Conservation (phyloP, 2,888 invertebrate genomes). For the Noctua fimbriata region DNA sequence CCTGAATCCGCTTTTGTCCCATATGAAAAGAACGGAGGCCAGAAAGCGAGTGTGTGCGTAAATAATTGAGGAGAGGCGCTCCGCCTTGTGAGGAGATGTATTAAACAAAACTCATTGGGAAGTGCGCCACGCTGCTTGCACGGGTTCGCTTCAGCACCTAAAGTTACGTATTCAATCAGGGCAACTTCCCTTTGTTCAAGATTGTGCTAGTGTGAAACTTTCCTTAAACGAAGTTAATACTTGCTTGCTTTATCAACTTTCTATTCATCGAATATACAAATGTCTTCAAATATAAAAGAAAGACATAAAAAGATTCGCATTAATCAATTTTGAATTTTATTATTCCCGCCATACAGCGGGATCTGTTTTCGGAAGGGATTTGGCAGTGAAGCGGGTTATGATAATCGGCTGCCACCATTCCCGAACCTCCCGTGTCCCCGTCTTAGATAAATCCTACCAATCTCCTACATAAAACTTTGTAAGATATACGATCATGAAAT, state of each 20-base stretch:
- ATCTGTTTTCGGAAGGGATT: slow-evolving; percentile 63
- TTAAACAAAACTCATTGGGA: slow-evolving; percentile 83
- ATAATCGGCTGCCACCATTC: slow-evolving; percentile 65
- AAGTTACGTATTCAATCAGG: slow-evolving; percentile 64
- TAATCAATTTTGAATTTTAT: slow-evolving; percentile 61
- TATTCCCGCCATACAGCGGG: slow-evolving; percentile 58
- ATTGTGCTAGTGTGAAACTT: slow-evolving; percentile 50
- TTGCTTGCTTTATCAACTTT: slow-evolving; percentile 7
- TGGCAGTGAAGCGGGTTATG: slow-evolving; percentile 67
- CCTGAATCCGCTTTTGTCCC: slow-evolving; percentile 88
- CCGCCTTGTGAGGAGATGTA: slow-evolving; percentile 79
- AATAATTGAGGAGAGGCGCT: slow-evolving; percentile 87
- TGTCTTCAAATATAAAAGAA: slow-evolving; percentile 16
- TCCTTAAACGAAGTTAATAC: slow-evolving; percentile 13
- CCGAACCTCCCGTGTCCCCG: slow-evolving; percentile 60
- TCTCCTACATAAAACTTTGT: slow-evolving; percentile 64
- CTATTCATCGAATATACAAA: slow-evolving; percentile 16
- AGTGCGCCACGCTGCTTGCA: slow-evolving; percentile 67
- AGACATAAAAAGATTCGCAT: slow-evolving; percentile 41
- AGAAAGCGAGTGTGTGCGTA: slow-evolving; percentile 85
- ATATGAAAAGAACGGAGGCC: slow-evolving; percentile 86
- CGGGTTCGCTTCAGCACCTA: slow-evolving; percentile 56
- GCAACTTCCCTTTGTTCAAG: slow-evolving; percentile 54
- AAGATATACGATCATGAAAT: slow-evolving; percentile 65
- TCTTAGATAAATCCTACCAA: slow-evolving; percentile 68